phyloP scores from a whole-genome alignment of 2,113 vertebrate genomes.

The Microcebus griseorufus region DNA sequence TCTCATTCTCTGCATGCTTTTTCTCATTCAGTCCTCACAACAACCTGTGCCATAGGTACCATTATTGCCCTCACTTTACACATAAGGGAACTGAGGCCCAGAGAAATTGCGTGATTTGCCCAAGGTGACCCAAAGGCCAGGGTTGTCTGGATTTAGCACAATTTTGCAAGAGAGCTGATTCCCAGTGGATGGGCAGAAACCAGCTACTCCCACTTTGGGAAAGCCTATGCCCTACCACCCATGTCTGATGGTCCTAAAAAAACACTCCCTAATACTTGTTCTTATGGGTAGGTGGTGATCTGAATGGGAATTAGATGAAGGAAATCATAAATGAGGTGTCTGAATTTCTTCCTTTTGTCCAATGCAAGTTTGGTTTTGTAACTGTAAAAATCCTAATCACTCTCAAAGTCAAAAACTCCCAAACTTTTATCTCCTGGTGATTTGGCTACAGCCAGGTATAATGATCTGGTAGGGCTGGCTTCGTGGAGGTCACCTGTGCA shows the following conservation, averaged over 20 bases:
- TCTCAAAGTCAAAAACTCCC: not conserved
- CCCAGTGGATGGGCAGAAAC: not conserved
- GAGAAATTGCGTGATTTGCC: not conserved
- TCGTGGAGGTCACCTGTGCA: too few relatives aligned
- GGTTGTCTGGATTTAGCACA: not conserved
- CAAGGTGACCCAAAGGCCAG: not conserved
- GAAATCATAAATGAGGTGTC: not conserved
- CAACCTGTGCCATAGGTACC: not conserved
- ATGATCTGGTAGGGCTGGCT: not conserved
- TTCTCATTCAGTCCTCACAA: not conserved
- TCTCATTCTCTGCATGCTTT: not conserved
- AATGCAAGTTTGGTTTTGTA: not conserved
- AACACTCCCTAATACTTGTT: not conserved
- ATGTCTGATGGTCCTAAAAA: not conserved
- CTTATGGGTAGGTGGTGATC: not conserved
- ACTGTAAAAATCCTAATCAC: not conserved
- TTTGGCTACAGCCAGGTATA: not conserved
- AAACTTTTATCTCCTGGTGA: not conserved
- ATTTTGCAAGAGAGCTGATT: not conserved
- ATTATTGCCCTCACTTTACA: not conserved
- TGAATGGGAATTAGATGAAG: not conserved
- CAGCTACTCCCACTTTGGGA: not conserved
- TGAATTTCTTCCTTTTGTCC: not conserved
- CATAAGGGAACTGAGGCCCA: not conserved
- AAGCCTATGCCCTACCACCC: not conserved